These are phyloP conservation scores for Muntiacus reevesi DNA, from an alignment of 2,113 vertebrate species.

Conservation along the genomic window DNA sequence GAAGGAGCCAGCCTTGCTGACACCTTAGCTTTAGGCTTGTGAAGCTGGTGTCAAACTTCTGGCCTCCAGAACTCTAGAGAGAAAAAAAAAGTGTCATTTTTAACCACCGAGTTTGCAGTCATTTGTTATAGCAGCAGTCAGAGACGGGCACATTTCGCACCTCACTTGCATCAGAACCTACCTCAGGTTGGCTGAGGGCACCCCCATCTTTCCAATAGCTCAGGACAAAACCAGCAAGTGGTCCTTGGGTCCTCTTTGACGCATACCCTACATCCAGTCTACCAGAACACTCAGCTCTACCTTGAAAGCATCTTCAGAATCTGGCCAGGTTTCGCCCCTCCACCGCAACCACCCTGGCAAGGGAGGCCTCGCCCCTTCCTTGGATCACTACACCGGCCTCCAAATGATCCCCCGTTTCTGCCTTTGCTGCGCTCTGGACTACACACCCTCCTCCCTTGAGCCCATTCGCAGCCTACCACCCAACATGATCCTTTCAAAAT, in stretches of 20 bases:
- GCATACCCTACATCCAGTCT: too few species aligned
- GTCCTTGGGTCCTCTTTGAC: background rate
- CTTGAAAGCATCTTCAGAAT: background rate
- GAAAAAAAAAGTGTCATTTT: background rate
- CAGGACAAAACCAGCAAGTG: background rate
- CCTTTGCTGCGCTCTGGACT: background rate
- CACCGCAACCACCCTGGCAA: background rate
- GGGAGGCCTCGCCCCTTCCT: rapidly evolving
- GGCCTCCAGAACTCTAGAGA: background rate
- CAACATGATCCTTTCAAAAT: background rate
- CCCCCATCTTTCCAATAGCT: rapidly evolving
- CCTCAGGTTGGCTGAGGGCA: background rate
- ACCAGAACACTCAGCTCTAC: background rate
- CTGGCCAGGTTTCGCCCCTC: rapidly evolving
- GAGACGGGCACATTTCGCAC: rapidly evolving
- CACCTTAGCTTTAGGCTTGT: background rate
- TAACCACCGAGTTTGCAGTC: rapidly evolving
- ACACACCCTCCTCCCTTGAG: background rate
- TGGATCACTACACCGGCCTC: rapidly evolving
- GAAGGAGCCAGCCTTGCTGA: background rate
- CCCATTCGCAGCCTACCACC: background rate
- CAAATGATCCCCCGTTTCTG: background rate
- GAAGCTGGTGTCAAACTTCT: background rate
- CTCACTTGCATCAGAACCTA: too few species aligned
- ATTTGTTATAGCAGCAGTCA: rapidly evolving